These are phyloP conservation scores for Tenualosa thibaudeaui DNA, from an alignment of 2,797 vertebrate genomes.

Conservation along the genomic window DNA sequence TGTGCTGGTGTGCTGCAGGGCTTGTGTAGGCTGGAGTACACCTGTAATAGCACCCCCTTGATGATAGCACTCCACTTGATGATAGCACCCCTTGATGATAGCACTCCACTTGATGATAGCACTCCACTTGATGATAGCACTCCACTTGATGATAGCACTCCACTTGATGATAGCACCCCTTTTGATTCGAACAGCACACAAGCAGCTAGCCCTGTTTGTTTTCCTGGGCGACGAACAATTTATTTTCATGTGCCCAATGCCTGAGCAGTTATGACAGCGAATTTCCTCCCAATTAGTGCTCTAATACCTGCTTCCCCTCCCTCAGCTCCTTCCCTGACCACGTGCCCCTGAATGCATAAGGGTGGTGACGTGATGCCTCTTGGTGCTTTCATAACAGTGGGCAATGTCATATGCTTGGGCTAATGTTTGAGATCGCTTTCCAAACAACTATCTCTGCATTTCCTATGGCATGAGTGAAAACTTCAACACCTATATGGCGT, in stretches of 20 bases:
- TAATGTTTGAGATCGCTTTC: conserved; percentile 32
- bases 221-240: conserved; percentile 34
- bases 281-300: conserved; percentile 29
- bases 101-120: conserved; percentile 22
- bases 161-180: too few species aligned
- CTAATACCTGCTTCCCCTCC: background rate
- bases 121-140: too few species aligned
- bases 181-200: background rate
- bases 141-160: too few species aligned
- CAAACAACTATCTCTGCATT: conserved; percentile 38
- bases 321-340: background rate
- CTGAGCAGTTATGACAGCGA: conserved; percentile 44
- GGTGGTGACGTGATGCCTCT: conserved; percentile 36
- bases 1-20: background rate
- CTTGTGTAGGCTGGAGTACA: conserved; percentile 32
- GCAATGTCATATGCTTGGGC: conserved; percentile 44
- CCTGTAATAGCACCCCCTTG: conserved; percentile 31
- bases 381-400: conserved; percentile 41
- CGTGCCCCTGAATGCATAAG: conserved; percentile 24
- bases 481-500: conserved; percentile 43
- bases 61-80: background rate
- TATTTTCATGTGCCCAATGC: conserved; percentile 34
- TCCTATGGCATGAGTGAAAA: conserved; percentile 44
- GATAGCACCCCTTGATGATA: too few species aligned
- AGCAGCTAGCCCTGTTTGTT: conserved; percentile 18